These are phyloP conservation scores for Pseudomugil gertrudae DNA, from an alignment of 2,797 vertebrate species.

Conservation along the genomic window DNA sequence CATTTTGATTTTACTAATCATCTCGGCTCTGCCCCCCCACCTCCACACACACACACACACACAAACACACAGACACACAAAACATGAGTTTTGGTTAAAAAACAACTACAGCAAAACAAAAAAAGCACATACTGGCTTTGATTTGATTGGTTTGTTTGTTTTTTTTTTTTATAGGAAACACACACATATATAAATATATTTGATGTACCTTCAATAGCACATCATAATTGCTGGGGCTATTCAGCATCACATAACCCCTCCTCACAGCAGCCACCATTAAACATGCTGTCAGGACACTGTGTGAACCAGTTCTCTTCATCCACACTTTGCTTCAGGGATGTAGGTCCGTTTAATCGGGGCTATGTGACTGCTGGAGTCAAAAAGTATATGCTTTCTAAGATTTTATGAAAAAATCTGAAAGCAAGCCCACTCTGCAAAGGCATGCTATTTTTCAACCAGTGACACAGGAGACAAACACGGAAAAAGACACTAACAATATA, in stretches of 20 bases:
- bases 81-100: too few relatives aligned
- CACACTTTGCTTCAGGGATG: constrained; percentile 40
- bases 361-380: not conserved
- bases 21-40: not conserved
- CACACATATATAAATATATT: too few relatives aligned
- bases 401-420: not conserved
- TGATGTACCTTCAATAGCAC: constrained; percentile 2
- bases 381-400: constrained; percentile 11
- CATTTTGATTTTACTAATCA: not conserved
- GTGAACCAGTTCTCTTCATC: constrained; percentile 60
- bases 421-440: not conserved
- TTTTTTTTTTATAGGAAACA: too few relatives aligned
- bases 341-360: constrained; percentile 39
- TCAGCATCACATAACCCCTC: constrained; percentile 39
- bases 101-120: too few relatives aligned
- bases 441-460: constrained; percentile 2
- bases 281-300: constrained; percentile 34
- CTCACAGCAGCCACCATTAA: constrained; percentile 27
- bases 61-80: too few relatives aligned
- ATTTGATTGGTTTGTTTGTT: too few relatives aligned
- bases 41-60: too few relatives aligned
- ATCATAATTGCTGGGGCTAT: not conserved
- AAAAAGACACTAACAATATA: not conserved
- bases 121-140: too few relatives aligned
- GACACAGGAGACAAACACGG: constrained; percentile 1